Evolutionary conservation across 2,113 vertebrate species (phyloP).

Genomic region (Eurypyga helias): DNA sequence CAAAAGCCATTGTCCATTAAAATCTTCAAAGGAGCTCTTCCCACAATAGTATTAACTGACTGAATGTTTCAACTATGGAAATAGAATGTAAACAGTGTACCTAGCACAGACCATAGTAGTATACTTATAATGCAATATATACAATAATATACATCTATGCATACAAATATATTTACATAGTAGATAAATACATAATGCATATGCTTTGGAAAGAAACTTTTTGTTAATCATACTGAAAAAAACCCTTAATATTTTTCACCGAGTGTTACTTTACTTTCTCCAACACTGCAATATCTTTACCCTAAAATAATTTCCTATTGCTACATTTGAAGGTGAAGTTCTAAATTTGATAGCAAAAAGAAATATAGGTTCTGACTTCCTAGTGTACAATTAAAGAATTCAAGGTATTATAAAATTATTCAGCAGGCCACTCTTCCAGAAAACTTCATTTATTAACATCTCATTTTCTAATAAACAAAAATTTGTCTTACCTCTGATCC

Average conservation of each 20-base stretch:
- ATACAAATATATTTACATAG: neutral
- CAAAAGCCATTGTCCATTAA: neutral
- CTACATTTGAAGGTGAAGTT: neutral
- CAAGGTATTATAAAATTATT: neutral
- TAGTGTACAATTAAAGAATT: constrained; percentile 27
- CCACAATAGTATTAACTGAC: neutral
- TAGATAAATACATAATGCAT: neutral
- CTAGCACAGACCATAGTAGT: neutral
- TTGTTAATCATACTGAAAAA: neutral
- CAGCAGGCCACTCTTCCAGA: neutral
- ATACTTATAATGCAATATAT: neutral
- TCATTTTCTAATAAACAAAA: constrained; percentile 5
- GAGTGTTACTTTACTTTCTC: constrained; percentile 12
- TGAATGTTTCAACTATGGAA: neutral
- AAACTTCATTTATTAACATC: neutral
- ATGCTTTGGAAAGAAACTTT: neutral
- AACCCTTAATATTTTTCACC: neutral
- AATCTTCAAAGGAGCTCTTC: neutral
- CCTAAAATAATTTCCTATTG: neutral
- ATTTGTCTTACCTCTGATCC: neutral
- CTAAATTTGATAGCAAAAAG: constrained; percentile 19
- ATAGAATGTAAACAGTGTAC: neutral
- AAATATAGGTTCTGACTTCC: neutral
- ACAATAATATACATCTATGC: neutral
- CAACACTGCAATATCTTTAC: neutral